phyloP scores from a whole-genome alignment of 2,797 vertebrate genomes.

The Coregonus ussuriensis region DNA sequence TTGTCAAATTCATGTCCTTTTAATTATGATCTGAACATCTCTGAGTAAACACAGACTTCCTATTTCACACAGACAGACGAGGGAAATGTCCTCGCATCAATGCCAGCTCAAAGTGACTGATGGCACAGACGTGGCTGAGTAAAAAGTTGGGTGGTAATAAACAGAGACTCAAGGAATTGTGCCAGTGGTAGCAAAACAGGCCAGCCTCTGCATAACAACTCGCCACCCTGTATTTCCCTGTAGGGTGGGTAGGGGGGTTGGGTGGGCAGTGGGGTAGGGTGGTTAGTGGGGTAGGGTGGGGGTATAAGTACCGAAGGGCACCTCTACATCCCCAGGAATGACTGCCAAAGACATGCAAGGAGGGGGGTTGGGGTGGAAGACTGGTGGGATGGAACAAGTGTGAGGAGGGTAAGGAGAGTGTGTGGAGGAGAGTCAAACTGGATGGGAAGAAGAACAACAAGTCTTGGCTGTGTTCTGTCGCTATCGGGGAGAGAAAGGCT shows the following conservation, averaged over 20 bases:
- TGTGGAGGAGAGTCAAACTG: neutral
- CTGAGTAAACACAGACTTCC: slow-evolving; percentile 47
- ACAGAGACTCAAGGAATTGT: neutral
- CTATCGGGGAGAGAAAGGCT: neutral
- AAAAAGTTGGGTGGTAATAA: neutral
- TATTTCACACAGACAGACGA: slow-evolving; percentile 50
- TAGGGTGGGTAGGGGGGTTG: too few species aligned
- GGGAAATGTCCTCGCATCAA: slow-evolving; percentile 35
- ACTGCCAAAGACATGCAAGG: neutral
- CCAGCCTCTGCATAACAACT: neutral
- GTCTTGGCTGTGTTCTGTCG: slow-evolving; percentile 22
- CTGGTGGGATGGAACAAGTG: neutral
- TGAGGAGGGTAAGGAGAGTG: slow-evolving; percentile 15
- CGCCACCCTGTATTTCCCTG: neutral
- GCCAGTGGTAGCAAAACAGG: slow-evolving; percentile 1
- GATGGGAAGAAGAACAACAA: slow-evolving; percentile 2
- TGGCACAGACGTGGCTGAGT: slow-evolving; percentile 18
- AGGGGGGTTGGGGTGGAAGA: neutral
- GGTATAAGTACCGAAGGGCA: neutral
- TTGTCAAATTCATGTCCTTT: slow-evolving; percentile 44
- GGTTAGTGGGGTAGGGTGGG: neutral
- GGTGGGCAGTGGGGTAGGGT: neutral
- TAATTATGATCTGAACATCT: slow-evolving; percentile 49
- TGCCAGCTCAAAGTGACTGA: slow-evolving; percentile 29
- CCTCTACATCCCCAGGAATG: neutral